Base-by-base conservation (phyloP, 2,797 vertebrate species). In the Mionectes olivaceus region DNA sequence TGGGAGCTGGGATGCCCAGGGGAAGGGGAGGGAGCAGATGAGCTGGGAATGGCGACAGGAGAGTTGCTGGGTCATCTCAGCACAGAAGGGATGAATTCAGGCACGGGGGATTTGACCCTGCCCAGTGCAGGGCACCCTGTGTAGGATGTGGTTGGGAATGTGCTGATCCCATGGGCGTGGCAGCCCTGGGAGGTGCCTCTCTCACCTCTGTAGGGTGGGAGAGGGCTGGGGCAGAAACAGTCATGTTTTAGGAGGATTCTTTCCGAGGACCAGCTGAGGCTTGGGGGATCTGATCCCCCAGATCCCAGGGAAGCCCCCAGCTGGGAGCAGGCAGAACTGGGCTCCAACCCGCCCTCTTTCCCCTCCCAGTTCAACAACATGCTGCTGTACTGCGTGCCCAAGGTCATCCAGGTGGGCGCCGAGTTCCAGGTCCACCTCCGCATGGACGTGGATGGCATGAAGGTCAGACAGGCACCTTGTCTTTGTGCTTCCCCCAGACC, bases 281-380 rank as follows among this genome's bases (percentile, higher is more conserved):
- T 11, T 30, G 11, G 24, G n/a, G 22, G 4, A 52, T 52, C 50
- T 52, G 50, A 52, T 7, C 35, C 25, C 44, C 59, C n/a, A 32
- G 49, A 57, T 19, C 14, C n/a, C 59, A 57, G 71, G 46, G 55
- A 64, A 84, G 10, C 23, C 32, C 33, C 28, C 33, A 83, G 50
- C 44, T 68, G 9, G 4, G 70, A 81, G 49, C 53, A 75, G 24
- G 30, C 11, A 2, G 5, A 5, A 13, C 82, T 84, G 78, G 50
- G 32, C 71, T 63, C 69, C 32, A 55, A 19, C 41, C 2, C 19
- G 39, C 37, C 35, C 2, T 44, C 27, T 59, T 6, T 16, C 67
- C 88, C 56, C 65, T 81, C 60, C 25, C 97, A 99, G 99, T 99
- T 99, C 97, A 99, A 99, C 98, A 99, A 99, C 97, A 98, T 99